Conservation (phyloP, 2,113 vertebrate genomes). For the Elgaria multicarinata region DNA sequence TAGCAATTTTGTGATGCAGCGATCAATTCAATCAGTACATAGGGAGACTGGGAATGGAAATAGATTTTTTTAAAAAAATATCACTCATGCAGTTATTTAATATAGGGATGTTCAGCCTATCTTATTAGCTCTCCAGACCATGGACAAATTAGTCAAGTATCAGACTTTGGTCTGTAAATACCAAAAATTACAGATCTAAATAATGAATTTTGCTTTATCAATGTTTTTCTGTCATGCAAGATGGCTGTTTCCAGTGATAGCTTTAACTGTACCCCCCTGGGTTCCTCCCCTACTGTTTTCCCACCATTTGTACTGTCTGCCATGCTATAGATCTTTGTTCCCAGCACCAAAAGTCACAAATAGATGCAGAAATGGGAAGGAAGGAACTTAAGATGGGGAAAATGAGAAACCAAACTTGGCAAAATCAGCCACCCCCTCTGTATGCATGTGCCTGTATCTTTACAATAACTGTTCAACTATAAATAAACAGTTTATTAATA, state of each 20-base stretch:
- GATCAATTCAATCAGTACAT: slow-evolving; percentile 11
- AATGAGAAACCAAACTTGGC: too few species aligned
- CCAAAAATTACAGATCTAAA: background rate
- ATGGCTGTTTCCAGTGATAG: background rate
- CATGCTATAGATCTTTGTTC: too few species aligned
- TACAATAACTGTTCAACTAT: background rate
- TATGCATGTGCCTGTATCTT: background rate
- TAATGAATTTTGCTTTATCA: background rate
- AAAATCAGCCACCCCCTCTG: too few species aligned
- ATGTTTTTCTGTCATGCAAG: background rate
- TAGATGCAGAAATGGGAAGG: too few species aligned
- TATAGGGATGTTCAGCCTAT: background rate
- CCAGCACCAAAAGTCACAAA: too few species aligned
- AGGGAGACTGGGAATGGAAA: background rate
- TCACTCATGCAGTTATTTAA: background rate
- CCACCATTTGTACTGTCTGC: too few species aligned
- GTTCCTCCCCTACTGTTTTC: too few species aligned
- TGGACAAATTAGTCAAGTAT: background rate
- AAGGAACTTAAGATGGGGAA: too few species aligned
- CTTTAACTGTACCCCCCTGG: too few species aligned
- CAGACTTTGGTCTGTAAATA: background rate
- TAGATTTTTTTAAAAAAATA: background rate
- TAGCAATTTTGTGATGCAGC: slow-evolving; percentile 17
- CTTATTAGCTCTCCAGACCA: background rate
- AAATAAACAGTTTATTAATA: background rate